Conservation (phyloP, 2,113 vertebrate genomes). For the Romanogobio albipinnatus region DNA sequence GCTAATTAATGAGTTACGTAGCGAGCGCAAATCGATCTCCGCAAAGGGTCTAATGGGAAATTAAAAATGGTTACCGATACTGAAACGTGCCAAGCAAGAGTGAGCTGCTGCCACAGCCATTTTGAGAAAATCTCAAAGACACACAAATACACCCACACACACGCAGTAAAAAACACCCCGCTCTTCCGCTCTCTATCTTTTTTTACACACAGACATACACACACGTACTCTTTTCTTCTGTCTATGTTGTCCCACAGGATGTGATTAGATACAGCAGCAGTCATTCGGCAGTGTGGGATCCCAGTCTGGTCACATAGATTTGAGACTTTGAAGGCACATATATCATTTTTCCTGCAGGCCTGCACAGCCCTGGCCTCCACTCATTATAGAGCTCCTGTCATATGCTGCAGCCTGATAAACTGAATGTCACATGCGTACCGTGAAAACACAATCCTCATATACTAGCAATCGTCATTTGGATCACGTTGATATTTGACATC, state of each 20-base stretch:
- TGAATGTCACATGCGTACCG: constrained; percentile 16
- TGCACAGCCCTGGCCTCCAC: constrained; percentile 25
- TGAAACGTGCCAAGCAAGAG: constrained; percentile 71
- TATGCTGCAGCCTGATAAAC: constrained; percentile 40
- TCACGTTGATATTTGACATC: constrained; percentile 39
- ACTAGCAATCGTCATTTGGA: constrained; percentile 27
- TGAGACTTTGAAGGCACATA: constrained; percentile 47
- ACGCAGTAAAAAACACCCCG: not conserved
- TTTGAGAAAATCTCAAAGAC: constrained; percentile 42
- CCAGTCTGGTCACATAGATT: constrained; percentile 50
- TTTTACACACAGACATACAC: constrained; percentile 20
- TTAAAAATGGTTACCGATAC: constrained; percentile 77
- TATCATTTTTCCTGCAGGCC: constrained; percentile 38
- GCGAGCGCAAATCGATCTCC: constrained; percentile 67
- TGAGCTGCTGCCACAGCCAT: constrained; percentile 63
- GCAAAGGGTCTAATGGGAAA: constrained; percentile 76
- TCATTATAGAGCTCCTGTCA: constrained; percentile 40
- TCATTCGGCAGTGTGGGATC: constrained; percentile 48
- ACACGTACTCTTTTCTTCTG: constrained; percentile 42
- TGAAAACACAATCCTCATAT: constrained; percentile 10
- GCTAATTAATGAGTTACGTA: constrained; percentile 80
- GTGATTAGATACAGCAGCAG: constrained; percentile 55
- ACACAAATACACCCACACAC: constrained; percentile 4
- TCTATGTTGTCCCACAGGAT: constrained; percentile 52
- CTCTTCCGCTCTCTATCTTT: not conserved